Conservation (phyloP, 2,888 invertebrate genomes). For the Pecten maximus region DNA sequence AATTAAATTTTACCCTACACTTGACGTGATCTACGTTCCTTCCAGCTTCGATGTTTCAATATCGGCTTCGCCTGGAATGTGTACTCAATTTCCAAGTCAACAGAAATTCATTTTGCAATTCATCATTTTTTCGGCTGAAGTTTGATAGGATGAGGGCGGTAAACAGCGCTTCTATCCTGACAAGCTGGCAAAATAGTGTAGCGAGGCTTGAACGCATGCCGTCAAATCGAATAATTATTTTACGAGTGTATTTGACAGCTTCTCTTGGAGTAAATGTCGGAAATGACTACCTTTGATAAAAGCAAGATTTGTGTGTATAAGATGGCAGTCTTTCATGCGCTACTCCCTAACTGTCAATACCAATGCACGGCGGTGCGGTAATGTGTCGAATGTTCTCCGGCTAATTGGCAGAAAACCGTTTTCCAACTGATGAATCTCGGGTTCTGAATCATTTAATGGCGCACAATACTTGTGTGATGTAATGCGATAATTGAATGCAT, state of each 20-base stretch:
- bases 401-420: slow-evolving; percentile 31
- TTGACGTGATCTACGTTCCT: neutral
- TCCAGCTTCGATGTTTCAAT: neutral
- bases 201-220: slow-evolving; percentile 1
- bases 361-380: neutral
- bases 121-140: slow-evolving; percentile 16
- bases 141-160: neutral
- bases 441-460: slow-evolving; percentile 1
- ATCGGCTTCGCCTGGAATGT: neutral
- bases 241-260: slow-evolving; percentile 17
- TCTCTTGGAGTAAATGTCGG: slow-evolving; percentile 23
- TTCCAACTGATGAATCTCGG: neutral
- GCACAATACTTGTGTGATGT: neutral
- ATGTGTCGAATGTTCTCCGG: slow-evolving; percentile 3
- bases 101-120: slow-evolving; percentile 31
- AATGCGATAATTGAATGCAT: slow-evolving; percentile 26
- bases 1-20: neutral
- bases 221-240: slow-evolving; percentile 28
- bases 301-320: slow-evolving; percentile 33
- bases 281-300: slow-evolving; percentile 33
- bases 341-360: neutral
- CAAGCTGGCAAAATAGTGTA: slow-evolving; percentile 10
- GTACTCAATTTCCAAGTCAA: neutral
- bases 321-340: neutral
- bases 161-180: neutral